Percentiles rank a stretch among this genome's conserved stretches.
Conservation (phyloP, 2,888 invertebrate species). For the Pseudococcus jackbeardsleyi region DNA sequence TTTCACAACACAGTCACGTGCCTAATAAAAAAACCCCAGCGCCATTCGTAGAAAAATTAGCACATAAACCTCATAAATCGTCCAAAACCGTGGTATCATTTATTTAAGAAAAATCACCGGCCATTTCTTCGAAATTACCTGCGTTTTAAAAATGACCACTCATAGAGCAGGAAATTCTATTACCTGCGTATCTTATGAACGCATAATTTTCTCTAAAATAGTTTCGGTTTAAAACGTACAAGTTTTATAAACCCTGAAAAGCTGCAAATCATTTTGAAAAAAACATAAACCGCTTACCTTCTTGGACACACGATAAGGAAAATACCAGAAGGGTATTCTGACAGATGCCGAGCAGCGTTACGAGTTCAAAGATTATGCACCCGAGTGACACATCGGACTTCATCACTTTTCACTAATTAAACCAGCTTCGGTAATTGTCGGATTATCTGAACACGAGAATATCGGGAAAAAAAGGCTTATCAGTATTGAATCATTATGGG, state of each 20-base stretch:
- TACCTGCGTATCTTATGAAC: not conserved
- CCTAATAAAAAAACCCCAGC: not conserved
- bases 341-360: not conserved
- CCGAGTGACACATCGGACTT: slow-evolving; percentile 32
- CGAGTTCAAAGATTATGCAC: slow-evolving; percentile 21
- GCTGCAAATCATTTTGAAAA: slow-evolving; percentile 25
- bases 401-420: slow-evolving; percentile 31
- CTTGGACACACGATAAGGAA: not conserved
- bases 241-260: slow-evolving; percentile 35
- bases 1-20: not conserved
- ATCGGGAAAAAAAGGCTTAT: not conserved
- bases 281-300: not conserved
- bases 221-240: not conserved
- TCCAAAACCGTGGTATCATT: not conserved
- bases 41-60: not conserved
- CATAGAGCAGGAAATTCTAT: not conserved
- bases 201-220: too few relatives aligned
- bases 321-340: not conserved
- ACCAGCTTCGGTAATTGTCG: not conserved
- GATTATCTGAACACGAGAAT: slow-evolving; percentile 12
- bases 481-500: slow-evolving; percentile 13
- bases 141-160: not conserved
- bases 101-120: not conserved
- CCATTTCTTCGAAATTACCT: not conserved
- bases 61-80: not conserved